Conservation (phyloP, 2,113 vertebrate genomes). For the Calyptomena viridis region DNA sequence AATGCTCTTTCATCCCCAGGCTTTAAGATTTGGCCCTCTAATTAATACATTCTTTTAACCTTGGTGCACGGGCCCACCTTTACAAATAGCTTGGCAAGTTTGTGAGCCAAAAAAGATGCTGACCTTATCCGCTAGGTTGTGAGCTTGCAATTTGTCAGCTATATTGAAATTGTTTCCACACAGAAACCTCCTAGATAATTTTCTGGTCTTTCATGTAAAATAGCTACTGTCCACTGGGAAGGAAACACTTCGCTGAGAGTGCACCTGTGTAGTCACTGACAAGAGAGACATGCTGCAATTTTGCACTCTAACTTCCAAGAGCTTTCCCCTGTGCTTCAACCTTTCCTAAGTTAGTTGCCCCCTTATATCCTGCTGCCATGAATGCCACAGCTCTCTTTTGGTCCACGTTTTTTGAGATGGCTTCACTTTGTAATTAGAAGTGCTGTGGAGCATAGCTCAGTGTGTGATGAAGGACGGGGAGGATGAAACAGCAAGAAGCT, state of each 20-base stretch:
- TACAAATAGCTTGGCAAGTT: constrained; percentile 27
- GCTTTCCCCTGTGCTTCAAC: not conserved
- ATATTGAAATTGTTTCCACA: not conserved
- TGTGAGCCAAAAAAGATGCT: constrained; percentile 21
- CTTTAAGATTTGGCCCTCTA: not conserved
- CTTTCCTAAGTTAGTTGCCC: not conserved
- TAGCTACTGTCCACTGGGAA: not conserved
- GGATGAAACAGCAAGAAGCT: not conserved
- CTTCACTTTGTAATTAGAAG: not conserved
- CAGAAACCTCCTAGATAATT: not conserved
- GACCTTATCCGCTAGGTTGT: not conserved
- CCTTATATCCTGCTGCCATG: not conserved
- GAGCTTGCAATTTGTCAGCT: not conserved
- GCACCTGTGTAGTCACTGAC: not conserved
- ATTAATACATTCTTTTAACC: constrained; percentile 9
- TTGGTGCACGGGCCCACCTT: not conserved
- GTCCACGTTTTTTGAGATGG: not conserved
- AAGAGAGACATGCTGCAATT: not conserved
- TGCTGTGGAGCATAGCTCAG: not conserved
- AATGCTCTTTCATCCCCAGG: not conserved
- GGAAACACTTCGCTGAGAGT: not conserved
- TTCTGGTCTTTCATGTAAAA: not conserved
- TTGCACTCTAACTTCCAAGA: not conserved
- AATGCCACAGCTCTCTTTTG: not conserved
- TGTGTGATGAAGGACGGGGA: not conserved